Evolutionary conservation across 2,113 vertebrate genomes (phyloP).

Genomic region (Myxocyprinus asiaticus): DNA sequence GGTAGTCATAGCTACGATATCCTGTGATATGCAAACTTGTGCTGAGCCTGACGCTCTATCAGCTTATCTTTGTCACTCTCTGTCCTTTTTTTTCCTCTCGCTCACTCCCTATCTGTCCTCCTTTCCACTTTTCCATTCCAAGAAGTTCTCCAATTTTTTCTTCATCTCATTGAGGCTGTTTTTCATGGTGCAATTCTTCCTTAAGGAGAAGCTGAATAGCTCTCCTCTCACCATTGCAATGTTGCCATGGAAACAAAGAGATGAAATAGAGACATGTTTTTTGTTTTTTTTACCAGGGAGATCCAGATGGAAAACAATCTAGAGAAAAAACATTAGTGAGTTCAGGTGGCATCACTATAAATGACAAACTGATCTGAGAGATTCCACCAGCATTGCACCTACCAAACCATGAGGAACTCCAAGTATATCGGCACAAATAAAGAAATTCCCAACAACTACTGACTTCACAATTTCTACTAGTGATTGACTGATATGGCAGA

Average conservation of each 20-base stretch:
- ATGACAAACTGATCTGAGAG: constrained; percentile 11
- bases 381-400: neutral
- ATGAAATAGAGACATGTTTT: constrained; percentile 66
- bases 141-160: constrained; percentile 20
- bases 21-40: constrained; percentile 74
- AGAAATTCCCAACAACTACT: neutral
- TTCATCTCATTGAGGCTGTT: constrained; percentile 42
- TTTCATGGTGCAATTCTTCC: constrained; percentile 56
- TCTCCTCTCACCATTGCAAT: constrained; percentile 57
- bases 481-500: too few species aligned
- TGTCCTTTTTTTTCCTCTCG: constrained; percentile 22
- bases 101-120: constrained; percentile 28
- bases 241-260: constrained; percentile 77
- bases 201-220: constrained; percentile 60
- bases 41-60: constrained; percentile 60
- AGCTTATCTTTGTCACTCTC: constrained; percentile 6
- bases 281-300: constrained; percentile 59
- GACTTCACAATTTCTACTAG: too few species aligned
- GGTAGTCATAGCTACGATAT: constrained; percentile 86
- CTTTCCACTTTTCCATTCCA: constrained; percentile 36
- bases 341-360: constrained; percentile 34
- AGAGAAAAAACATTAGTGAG: constrained; percentile 37
- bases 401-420: neutral
- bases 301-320: constrained; percentile 49
- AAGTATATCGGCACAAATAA: neutral